Conservation (phyloP, 2,888 invertebrate genomes). For the Tenthredo amoena region DNA sequence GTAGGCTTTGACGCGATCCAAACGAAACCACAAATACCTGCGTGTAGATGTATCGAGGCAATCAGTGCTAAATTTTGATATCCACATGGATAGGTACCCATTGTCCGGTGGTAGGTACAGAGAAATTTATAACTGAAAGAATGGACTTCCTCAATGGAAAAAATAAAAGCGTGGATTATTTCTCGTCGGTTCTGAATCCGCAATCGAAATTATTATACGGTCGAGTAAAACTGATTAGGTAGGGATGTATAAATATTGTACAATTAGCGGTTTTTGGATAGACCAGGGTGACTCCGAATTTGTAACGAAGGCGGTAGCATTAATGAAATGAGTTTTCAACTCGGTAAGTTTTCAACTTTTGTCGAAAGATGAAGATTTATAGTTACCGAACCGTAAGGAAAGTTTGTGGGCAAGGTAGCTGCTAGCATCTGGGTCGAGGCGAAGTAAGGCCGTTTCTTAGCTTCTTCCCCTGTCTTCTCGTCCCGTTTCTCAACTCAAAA, state of each 20-base stretch:
- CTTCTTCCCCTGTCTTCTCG: conserved; percentile 3
- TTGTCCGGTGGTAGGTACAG: background rate
- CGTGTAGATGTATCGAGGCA: conserved; percentile 23
- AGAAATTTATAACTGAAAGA: background rate
- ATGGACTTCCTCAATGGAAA: background rate
- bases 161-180: background rate
- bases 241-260: background rate
- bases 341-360: conserved; percentile 38
- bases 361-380: conserved; percentile 45
- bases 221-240: background rate
- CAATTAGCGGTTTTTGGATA: conserved; percentile 13
- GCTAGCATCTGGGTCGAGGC: conserved; percentile 19
- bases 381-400: conserved; percentile 34
- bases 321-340: conserved; percentile 46
- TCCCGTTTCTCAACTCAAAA: conserved; percentile 18
- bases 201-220: background rate
- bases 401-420: conserved; percentile 32
- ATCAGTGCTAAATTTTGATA: conserved; percentile 18
- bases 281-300: conserved; percentile 28
- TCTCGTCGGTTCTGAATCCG: background rate
- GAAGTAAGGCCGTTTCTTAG: background rate
- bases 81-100: background rate
- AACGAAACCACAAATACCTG: conserved; percentile 29
- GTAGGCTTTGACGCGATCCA: conserved; percentile 43
- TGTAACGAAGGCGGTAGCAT: conserved; percentile 37